phyloP scores from a whole-genome alignment of 2,888 invertebrate species.

The Sminthurides aquaticus region DNA sequence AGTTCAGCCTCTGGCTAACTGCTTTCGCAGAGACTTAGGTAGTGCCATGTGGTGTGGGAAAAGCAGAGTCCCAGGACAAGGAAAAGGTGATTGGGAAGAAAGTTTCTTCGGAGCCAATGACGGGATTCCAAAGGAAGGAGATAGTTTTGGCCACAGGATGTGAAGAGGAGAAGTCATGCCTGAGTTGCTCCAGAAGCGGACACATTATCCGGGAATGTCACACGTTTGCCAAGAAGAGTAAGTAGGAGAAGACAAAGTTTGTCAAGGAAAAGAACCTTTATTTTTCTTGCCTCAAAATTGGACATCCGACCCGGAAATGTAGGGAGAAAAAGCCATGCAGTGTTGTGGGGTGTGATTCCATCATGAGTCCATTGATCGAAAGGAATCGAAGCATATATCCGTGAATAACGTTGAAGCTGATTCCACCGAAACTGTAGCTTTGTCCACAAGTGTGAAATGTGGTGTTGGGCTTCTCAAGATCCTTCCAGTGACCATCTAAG shows the following conservation, averaged over 20 bases:
- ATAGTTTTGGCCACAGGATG: too few relatives aligned
- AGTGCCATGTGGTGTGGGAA: too few relatives aligned
- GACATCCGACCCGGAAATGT: not conserved
- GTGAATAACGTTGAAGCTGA: not conserved
- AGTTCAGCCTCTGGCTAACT: not conserved
- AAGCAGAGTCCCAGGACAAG: not conserved
- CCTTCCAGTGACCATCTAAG: conserved; percentile 7
- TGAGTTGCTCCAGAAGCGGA: not conserved
- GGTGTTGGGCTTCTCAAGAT: too few relatives aligned
- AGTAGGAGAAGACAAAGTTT: not conserved
- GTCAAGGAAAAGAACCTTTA: conserved; percentile 2
- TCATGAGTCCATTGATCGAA: too few relatives aligned
- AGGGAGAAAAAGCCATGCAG: not conserved
- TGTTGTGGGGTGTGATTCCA: too few relatives aligned
- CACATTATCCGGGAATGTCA: conserved; percentile 9
- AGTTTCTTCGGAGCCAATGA: too few relatives aligned
- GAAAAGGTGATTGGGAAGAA: not conserved
- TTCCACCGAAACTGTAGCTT: conserved; percentile 3
- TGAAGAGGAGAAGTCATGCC: conserved; percentile 6
- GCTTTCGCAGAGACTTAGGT: not conserved
- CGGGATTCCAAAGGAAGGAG: too few relatives aligned
- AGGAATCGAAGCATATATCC: not conserved
- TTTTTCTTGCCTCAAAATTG: conserved; percentile 8
- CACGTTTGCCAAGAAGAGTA: not conserved
- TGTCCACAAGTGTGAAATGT: not conserved